Evolutionary conservation across 2,797 vertebrate genomes (phyloP).

Genomic region (Sebastolobus alascanus): DNA sequence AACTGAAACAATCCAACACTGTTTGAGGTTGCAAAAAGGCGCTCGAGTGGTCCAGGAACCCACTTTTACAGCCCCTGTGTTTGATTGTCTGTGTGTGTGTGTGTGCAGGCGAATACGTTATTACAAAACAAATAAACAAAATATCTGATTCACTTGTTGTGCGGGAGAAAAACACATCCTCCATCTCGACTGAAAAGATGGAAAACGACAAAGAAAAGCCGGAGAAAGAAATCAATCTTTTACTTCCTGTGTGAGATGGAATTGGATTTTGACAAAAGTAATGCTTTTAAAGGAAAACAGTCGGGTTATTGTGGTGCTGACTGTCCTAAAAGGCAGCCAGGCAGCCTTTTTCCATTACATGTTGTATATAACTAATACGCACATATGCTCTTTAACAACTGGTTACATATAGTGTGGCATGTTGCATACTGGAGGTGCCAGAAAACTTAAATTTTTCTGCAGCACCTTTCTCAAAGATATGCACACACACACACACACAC

Average conservation of each 20-base stretch:
- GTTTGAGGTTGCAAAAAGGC: constrained; percentile 16
- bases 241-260: constrained; percentile 51
- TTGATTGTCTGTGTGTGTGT: constrained; percentile 30
- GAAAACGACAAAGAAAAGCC: constrained; percentile 55
- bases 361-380: neutral
- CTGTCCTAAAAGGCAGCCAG: constrained; percentile 5
- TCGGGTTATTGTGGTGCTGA: constrained; percentile 8
- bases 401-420: neutral
- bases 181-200: constrained; percentile 47
- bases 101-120: constrained; percentile 23
- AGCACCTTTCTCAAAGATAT: neutral
- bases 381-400: neutral
- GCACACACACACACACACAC: neutral
- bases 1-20: constrained; percentile 12
- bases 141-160: constrained; percentile 1
- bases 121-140: neutral
- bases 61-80: constrained; percentile 8
- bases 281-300: constrained; percentile 43
- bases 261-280: constrained; percentile 68
- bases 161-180: constrained; percentile 45
- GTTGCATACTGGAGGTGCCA: neutral
- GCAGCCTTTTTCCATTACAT: neutral
- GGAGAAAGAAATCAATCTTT: constrained; percentile 63
- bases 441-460: neutral
- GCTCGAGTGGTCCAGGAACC: neutral